phyloP scores from a whole-genome alignment of 2,797 vertebrate genomes.

The Lophotriccus pileatus region DNA sequence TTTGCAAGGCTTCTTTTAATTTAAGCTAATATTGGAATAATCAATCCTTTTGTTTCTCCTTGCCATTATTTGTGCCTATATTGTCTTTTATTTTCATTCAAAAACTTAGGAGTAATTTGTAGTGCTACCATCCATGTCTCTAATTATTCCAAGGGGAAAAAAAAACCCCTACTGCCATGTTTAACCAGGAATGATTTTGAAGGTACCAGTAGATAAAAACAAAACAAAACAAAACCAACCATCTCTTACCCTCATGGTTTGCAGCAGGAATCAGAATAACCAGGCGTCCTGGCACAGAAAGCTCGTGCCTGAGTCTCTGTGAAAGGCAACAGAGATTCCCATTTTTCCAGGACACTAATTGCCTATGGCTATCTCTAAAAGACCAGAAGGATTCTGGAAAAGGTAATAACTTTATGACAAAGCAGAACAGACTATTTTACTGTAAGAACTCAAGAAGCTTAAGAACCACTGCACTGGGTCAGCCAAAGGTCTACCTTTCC shows the following conservation, averaged over 20 bases:
- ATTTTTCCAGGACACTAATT: not conserved
- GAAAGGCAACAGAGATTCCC: not conserved
- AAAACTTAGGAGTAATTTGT: not conserved
- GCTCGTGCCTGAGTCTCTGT: not conserved
- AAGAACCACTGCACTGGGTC: constrained; percentile 8
- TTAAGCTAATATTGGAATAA: not conserved
- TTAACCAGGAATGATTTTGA: not conserved
- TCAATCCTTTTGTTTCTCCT: not conserved
- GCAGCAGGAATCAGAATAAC: not conserved
- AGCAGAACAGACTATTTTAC: not conserved
- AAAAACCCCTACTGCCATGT: not conserved
- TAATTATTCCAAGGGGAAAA: not conserved
- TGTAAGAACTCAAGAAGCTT: constrained; percentile 11
- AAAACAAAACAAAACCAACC: too few relatives aligned
- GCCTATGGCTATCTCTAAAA: not conserved
- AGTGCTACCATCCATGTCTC: not conserved
- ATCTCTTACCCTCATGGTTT: not conserved
- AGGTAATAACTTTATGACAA: not conserved
- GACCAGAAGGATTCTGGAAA: not conserved
- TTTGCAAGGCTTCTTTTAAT: not conserved
- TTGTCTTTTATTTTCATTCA: not conserved
- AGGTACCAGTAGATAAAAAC: not conserved
- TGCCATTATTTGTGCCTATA: not conserved
- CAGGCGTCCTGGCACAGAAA: not conserved
- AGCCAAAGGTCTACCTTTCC: constrained; percentile 63